Percentiles rank a stretch among this genome's conserved stretches.
Conservation (phyloP, 2,797 vertebrate genomes). For the Pelodytes ibericus region DNA sequence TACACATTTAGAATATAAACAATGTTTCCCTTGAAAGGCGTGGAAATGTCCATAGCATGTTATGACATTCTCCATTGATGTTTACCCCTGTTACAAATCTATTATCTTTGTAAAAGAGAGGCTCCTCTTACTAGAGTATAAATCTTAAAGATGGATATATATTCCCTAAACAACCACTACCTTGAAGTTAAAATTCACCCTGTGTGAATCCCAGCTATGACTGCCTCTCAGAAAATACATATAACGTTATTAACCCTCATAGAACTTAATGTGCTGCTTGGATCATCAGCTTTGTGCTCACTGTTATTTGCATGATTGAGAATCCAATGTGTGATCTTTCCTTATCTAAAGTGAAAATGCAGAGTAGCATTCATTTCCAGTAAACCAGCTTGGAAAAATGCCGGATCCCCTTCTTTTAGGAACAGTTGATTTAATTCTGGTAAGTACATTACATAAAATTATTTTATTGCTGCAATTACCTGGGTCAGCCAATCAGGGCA, state of each 20-base stretch:
- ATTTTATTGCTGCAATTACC: slow-evolving; percentile 43
- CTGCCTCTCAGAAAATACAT: neutral
- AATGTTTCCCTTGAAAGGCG: too few species aligned
- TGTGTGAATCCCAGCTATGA: too few species aligned
- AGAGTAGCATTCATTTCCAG: slow-evolving; percentile 44
- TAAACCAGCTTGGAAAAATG: slow-evolving; percentile 32
- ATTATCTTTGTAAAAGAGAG: too few species aligned
- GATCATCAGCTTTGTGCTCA: slow-evolving; percentile 32
- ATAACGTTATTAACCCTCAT: neutral
- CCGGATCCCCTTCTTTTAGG: slow-evolving; percentile 33
- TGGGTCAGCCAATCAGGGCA: slow-evolving; percentile 16
- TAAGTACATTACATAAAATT: slow-evolving; percentile 51
- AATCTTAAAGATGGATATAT: too few species aligned
- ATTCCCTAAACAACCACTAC: too few species aligned
- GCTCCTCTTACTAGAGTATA: too few species aligned
- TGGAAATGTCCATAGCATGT: too few species aligned
- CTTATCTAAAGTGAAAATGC: slow-evolving; percentile 37
- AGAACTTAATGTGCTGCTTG: slow-evolving; percentile 1
- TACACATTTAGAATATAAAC: too few species aligned
- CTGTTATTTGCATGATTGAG: slow-evolving; percentile 32
- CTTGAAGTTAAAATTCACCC: too few species aligned
- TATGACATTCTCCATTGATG: too few species aligned
- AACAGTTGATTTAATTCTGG: slow-evolving; percentile 40
- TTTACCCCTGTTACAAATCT: too few species aligned
- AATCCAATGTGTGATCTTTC: slow-evolving; percentile 13